These are phyloP conservation scores for Pogona vitticeps DNA, from an alignment of 2,113 vertebrate genomes.

Conservation along the genomic window DNA sequence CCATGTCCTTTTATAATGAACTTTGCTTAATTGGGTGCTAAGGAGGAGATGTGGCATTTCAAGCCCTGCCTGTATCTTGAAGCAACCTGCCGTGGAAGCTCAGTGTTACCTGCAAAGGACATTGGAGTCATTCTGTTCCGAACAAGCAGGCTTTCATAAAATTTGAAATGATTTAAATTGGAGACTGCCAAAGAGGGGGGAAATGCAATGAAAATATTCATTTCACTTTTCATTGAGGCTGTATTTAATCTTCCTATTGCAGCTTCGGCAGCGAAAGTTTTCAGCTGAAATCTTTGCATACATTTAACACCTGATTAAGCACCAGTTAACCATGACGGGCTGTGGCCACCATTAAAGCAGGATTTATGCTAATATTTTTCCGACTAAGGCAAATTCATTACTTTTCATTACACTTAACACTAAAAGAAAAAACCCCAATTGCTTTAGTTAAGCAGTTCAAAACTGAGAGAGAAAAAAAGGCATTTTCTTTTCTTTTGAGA, in stretches of 20 bases:
- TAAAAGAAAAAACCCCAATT: slow-evolving; percentile 20
- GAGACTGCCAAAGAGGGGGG: slow-evolving; percentile 3
- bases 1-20: accelerated
- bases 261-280: slow-evolving; percentile 37
- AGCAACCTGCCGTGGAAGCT: background rate
- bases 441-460: slow-evolving; percentile 29
- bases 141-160: slow-evolving; percentile 34
- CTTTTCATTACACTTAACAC: slow-evolving; percentile 23
- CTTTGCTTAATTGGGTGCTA: background rate
- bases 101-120: background rate
- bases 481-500: background rate
- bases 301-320: slow-evolving; percentile 55
- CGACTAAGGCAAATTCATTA: slow-evolving; percentile 53
- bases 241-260: slow-evolving; percentile 54
- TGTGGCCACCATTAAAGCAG: slow-evolving; percentile 32
- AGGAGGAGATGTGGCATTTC: background rate
- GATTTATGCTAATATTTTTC: slow-evolving; percentile 45
- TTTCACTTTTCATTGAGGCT: slow-evolving; percentile 40
- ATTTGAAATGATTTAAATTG: slow-evolving; percentile 39
- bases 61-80: background rate
- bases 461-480: background rate
- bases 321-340: slow-evolving; percentile 28
- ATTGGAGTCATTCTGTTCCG: background rate
- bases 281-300: slow-evolving; percentile 39
- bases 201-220: slow-evolving; percentile 1